Base-by-base conservation (phyloP, 2,888 invertebrate species). In the Leptarthrus brevirostris region DNA sequence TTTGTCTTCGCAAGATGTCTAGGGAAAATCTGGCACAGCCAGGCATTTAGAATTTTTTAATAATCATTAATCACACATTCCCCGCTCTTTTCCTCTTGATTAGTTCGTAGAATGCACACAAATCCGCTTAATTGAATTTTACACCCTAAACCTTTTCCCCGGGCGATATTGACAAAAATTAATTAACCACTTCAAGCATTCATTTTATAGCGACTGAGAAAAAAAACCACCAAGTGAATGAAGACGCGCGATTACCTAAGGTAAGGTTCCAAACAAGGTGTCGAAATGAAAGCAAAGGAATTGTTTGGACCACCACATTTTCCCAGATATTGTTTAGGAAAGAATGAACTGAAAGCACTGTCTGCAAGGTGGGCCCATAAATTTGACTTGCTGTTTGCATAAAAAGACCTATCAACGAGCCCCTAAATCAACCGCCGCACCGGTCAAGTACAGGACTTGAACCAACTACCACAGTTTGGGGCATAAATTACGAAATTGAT, bases 401-500 rank as follows among this genome's bases (percentile, higher is more conserved):
- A 40, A 40, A n/a, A 40, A 1, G 40, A n/a, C n/a, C 40, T 12
- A 40, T 40, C 40, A 40, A n/a, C 40, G n/a, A 12, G 1, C 40
- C 12, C 40, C n/a, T 40, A 40, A 40, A 40, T 40, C 40, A 40
- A 40, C 40, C 40, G n/a, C n/a, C 8, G 3, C 1, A 1, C n/a
- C 40, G 18, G 16, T 10, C 52, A 22, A 52, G 2, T 18, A 6
- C 52, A 52, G 16, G 18, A 2, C 52, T 52, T 2, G 8, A 22
- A 18, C 52, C 52, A 22, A 8, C 18, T 10, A 16, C 6, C 4
- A 20, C 20, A 1, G 20, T 14, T 18, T 20, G 18, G 18, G 52
- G 18, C 18, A 52, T 52, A 52, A 52, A 52, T 52, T 52, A 52
- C 52, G 18, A n/a, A 52, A 52, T 52, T 52, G 52, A 22, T 52